Base-by-base conservation (phyloP, 2,113 vertebrate species). In the Chionis minor region DNA sequence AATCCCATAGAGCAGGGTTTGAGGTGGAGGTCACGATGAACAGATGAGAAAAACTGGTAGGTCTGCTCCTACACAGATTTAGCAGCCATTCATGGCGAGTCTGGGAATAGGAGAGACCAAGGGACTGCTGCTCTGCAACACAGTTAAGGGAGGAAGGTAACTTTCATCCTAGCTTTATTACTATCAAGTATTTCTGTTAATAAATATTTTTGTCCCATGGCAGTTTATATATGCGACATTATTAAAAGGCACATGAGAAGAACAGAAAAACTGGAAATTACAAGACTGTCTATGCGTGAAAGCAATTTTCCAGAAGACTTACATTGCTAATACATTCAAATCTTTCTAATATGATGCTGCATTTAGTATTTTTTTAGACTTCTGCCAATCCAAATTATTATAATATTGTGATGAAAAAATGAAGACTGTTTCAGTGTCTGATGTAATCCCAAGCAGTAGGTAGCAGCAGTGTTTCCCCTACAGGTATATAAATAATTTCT, bases 301-400 rank as follows among this genome's bases (percentile, higher is more conserved):
- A 61, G 65, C 86, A 96, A 88, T 96, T 96, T 96, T 95, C 92
- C 47, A 49, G 82, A 90, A 92, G 94, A 88, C 85, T 96, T 93
- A 22, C 21, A 23, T 71, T 80, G 74, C 79, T 96, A 88, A 92
- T 93, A 38, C n/a, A 59, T 77, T 93, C 40, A 78, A 66, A 81
- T 88, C 51, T 93, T 90, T 94, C 63, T 88, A 73, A 92, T 74
- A 78, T 30, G 30, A 74, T 49, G 47, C 58, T 81, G 26, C 44
- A 84, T 86, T 95, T 83, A 19, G 14, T 67, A 26, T 63, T 67
- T 73, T 90, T 79, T 85, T 9, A 24, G 40, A 86, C 32, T 81
- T 95, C 38, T 72, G 23, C 38, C 38, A 55, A 35, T 88, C 90
- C 27, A 77, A 83, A 81, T 79, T 90, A 66, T 47, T 83, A 67